A percentile compares a stretch with the other conserved stretches of the same genome.
phyloP scores from a whole-genome alignment of 2,888 invertebrate genomes.

The Bibio marci region DNA sequence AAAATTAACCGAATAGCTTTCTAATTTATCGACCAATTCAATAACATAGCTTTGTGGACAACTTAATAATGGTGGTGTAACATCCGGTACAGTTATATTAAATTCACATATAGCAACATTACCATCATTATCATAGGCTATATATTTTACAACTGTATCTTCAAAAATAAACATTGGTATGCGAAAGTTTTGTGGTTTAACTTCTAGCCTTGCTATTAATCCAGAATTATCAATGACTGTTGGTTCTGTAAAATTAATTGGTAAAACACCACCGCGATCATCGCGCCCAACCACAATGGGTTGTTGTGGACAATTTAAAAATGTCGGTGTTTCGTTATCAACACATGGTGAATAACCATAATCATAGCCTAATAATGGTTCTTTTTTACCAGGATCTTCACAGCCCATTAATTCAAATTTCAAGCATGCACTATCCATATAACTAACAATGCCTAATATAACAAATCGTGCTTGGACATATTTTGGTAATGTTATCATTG shows the following conservation, averaged over 20 bases:
- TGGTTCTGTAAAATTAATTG: conserved; percentile 86
- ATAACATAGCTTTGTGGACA: conserved; percentile 91
- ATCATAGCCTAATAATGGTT: conserved; percentile 79
- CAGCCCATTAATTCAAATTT: conserved; percentile 95
- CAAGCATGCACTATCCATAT: conserved; percentile 90
- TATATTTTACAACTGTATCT: conserved; percentile 84
- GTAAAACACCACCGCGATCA: conserved; percentile 71
- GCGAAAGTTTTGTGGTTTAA: conserved; percentile 79
- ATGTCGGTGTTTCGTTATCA: conserved; percentile 89
- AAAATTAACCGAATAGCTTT: conserved; percentile 79
- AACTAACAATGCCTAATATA: conserved; percentile 87
- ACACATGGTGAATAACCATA: conserved; percentile 89
- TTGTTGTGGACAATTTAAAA: conserved; percentile 90
- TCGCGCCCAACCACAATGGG: conserved; percentile 81
- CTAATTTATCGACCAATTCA: conserved; percentile 76
- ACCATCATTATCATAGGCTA: conserved; percentile 93
- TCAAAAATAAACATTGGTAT: conserved; percentile 78
- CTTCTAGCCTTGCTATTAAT: conserved; percentile 79
- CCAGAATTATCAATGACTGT: conserved; percentile 92
- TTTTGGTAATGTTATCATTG: conserved; percentile 88
- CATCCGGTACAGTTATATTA: conserved; percentile 85
- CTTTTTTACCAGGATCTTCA: conserved; percentile 52
- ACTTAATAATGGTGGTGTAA: conserved; percentile 75
- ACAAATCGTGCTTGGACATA: conserved; percentile 88
- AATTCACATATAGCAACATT: conserved; percentile 96